phyloP scores from a whole-genome alignment of 2,797 vertebrate species.

The Loris lydekkerianus region DNA sequence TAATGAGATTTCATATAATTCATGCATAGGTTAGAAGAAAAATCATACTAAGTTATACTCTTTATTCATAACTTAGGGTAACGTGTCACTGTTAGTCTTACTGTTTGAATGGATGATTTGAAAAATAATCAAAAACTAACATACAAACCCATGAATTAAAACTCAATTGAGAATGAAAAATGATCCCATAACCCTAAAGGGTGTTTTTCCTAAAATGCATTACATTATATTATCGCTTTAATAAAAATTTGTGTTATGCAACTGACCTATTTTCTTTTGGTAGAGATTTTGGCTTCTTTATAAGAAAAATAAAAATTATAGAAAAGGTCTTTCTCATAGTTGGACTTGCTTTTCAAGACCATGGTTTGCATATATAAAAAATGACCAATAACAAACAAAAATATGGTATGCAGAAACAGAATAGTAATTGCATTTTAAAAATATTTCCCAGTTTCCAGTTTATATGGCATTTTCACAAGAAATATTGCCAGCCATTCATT shows the following conservation, averaged over 20 bases:
- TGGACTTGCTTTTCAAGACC: conserved; percentile 46
- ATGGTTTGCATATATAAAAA: background rate
- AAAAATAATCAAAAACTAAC: conserved; percentile 65
- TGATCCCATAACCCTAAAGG: conserved; percentile 35
- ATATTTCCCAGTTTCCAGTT: background rate
- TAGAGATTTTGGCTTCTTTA: background rate
- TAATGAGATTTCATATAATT: conserved; percentile 64
- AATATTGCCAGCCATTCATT: background rate
- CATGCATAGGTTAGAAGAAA: conserved; percentile 47
- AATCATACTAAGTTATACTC: conserved; percentile 58
- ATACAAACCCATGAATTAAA: conserved; percentile 73
- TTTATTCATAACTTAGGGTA: conserved; percentile 77
- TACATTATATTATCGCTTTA: conserved; percentile 72
- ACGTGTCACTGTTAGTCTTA: conserved; percentile 69
- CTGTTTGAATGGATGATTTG: background rate
- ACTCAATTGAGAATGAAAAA: conserved; percentile 54
- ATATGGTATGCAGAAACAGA: background rate
- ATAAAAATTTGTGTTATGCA: conserved; percentile 72
- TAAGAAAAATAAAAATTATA: conserved; percentile 66
- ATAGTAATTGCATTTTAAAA: background rate
- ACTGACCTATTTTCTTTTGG: conserved; percentile 58
- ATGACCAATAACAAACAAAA: background rate
- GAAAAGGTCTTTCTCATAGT: background rate
- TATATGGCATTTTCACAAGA: background rate
- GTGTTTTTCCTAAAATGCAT: background rate